phyloP scores from a whole-genome alignment of 2,888 invertebrate species.

The Petrophora chlorosata region DNA sequence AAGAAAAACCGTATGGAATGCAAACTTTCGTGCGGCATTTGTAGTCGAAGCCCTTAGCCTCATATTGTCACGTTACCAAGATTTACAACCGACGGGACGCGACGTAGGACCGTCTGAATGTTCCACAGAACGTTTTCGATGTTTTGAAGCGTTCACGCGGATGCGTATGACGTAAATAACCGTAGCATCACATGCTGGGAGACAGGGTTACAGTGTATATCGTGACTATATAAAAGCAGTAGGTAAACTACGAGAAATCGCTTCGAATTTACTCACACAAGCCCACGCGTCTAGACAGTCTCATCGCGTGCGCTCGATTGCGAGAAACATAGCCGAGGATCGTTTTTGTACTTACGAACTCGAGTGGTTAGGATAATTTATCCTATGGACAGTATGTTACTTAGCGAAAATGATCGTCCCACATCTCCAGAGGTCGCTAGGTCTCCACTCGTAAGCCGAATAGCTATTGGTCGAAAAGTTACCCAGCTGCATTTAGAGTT shows the following conservation, averaged over 20 bases:
- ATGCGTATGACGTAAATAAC: slow-evolving; percentile 66
- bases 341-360: too few relatives aligned
- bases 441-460: too few relatives aligned
- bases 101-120: background rate
- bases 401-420: too few relatives aligned
- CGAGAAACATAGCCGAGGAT: too few relatives aligned
- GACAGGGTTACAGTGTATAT: slow-evolving; percentile 58
- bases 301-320: background rate
- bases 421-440: too few relatives aligned
- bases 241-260: background rate
- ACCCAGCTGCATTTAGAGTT: too few relatives aligned
- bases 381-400: too few relatives aligned
- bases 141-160: slow-evolving; percentile 36
- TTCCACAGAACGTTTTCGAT: slow-evolving; percentile 9
- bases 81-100: background rate
- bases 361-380: too few relatives aligned
- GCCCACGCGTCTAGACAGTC: background rate
- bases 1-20: slow-evolving; percentile 1
- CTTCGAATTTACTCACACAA: background rate
- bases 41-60: background rate
- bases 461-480: too few relatives aligned
- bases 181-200: slow-evolving; percentile 57
- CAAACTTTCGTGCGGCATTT: background rate
- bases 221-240: slow-evolving; percentile 38
- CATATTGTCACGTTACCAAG: background rate